Evolutionary conservation across 2,113 vertebrate species (phyloP).

Genomic region (Leucosticte australis): DNA sequence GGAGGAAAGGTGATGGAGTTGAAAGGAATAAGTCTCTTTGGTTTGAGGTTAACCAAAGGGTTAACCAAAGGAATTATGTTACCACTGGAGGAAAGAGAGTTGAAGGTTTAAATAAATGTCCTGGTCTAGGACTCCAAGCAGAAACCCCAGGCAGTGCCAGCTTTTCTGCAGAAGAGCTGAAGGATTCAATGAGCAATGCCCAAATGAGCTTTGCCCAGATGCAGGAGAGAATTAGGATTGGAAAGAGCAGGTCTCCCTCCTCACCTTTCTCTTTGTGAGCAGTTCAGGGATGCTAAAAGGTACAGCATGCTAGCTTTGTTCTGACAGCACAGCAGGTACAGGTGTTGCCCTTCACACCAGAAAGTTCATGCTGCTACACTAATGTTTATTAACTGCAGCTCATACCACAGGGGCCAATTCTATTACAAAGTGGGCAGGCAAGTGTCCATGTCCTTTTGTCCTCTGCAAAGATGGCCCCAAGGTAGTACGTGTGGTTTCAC

Average conservation of each 20-base stretch:
- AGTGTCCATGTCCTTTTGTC: not conserved
- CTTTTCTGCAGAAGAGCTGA: not conserved
- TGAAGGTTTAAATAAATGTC: not conserved
- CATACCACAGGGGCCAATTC: not conserved
- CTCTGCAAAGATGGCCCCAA: not conserved
- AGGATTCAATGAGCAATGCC: not conserved
- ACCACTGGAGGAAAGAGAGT: not conserved
- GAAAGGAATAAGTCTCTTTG: not conserved
- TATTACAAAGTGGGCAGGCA: not conserved
- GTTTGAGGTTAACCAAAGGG: not conserved
- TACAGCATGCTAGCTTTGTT: not conserved
- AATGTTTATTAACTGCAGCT: not conserved
- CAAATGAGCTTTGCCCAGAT: not conserved
- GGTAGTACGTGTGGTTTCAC: not conserved
- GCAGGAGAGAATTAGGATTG: not conserved
- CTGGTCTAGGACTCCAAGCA: not conserved
- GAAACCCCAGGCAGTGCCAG: not conserved
- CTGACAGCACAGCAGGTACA: not conserved
- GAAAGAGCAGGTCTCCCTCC: not conserved
- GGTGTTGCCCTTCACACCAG: not conserved
- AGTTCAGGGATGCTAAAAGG: not conserved
- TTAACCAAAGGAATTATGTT: not conserved
- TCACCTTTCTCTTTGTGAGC: not conserved
- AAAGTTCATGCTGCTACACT: not conserved
- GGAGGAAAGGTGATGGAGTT: not conserved